phyloP scores from a whole-genome alignment of 2,113 vertebrate species.

The Anguilla rostrata region DNA sequence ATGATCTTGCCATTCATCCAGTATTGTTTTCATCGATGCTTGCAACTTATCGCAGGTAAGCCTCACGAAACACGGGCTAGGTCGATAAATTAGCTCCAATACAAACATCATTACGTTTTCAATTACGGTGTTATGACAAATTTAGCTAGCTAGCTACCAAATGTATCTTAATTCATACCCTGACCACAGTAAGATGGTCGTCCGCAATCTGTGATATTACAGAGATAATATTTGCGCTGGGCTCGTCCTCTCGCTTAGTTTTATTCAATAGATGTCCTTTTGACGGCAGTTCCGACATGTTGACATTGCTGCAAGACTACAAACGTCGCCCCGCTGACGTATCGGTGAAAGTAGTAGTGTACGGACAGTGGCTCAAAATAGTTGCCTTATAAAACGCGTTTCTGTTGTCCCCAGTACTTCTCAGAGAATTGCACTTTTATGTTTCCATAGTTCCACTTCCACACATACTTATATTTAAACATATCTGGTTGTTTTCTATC shows the following conservation, averaged over 20 bases:
- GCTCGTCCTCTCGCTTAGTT: not conserved
- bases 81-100: no score
- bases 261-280: slow-evolving; percentile 26
- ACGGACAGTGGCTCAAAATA: slow-evolving; percentile 9
- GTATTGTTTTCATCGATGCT: no score
- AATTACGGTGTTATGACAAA: not conserved
- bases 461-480: not conserved
- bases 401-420: not conserved
- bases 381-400: not conserved
- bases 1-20: no score
- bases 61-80: no score
- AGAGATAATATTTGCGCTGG: slow-evolving; percentile 56
- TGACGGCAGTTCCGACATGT: slow-evolving; percentile 57
- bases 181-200: slow-evolving; percentile 63
- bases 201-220: slow-evolving; percentile 62
- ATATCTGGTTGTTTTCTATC: not conserved
- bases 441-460: no score
- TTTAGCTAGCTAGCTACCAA: not conserved
- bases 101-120: no score
- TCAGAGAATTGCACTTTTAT: not conserved
- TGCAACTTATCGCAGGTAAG: no score
- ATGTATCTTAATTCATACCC: slow-evolving; percentile 57
- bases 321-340: slow-evolving; percentile 43
- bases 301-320: slow-evolving; percentile 53
- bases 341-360: not conserved